A percentile compares a stretch with the other conserved stretches of the same genome.
Evolutionary conservation across 92 coral and sea anemone species (phyloP).

Genomic region (Parazoanthus atlanticus): DNA sequence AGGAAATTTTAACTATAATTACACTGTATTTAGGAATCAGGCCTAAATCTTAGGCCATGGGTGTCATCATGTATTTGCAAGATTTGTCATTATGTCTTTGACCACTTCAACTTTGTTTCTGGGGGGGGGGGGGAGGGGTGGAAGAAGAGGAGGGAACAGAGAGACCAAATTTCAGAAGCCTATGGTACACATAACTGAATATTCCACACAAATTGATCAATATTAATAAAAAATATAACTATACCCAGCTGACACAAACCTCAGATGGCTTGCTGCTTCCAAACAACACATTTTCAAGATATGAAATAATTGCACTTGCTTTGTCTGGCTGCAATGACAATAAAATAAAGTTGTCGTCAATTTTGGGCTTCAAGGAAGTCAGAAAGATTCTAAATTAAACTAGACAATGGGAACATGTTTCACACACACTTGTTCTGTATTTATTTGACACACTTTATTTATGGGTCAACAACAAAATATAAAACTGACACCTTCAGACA

Average conservation of each 20-base stretch:
- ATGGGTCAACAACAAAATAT: neutral
- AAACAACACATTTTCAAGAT: conserved; percentile 74
- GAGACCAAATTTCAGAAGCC: too few relatives aligned
- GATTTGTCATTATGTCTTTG: too few relatives aligned
- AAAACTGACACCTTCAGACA: neutral
- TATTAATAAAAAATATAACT: neutral
- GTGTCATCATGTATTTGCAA: too few relatives aligned
- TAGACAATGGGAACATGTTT: neutral
- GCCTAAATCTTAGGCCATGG: too few relatives aligned
- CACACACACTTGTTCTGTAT: too few relatives aligned
- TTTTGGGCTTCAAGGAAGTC: neutral
- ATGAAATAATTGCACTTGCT: conserved; percentile 74
- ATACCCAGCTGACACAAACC: conserved; percentile 35
- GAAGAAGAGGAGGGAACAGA: too few relatives aligned
- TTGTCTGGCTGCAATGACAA: conserved; percentile 79
- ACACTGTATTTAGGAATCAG: too few relatives aligned
- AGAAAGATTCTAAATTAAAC: neutral
- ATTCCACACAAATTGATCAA: neutral
- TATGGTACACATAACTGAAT: neutral
- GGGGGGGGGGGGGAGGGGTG: too few relatives aligned
- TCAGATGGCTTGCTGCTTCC: conserved; percentile 66
- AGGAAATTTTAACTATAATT: too few relatives aligned
- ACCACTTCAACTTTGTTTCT: too few relatives aligned
- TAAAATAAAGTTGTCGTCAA: neutral
- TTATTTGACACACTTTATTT: too few relatives aligned